phyloP scores from a whole-genome alignment of 2,888 invertebrate genomes.

The Notodonta ziczac region DNA sequence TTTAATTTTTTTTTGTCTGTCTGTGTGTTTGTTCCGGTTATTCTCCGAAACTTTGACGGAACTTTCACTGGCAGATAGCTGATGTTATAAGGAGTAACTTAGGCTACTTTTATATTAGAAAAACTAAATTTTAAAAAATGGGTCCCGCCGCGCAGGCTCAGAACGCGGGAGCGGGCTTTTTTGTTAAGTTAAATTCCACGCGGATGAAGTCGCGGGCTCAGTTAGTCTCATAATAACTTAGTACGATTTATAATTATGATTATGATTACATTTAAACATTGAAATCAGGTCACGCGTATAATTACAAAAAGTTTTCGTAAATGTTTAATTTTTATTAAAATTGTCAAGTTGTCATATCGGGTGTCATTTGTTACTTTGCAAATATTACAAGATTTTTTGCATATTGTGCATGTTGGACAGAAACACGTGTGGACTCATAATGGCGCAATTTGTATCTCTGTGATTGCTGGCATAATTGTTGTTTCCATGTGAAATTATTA shows the following conservation, averaged over 20 bases:
- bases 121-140: no score
- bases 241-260: neutral
- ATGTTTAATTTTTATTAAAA: neutral
- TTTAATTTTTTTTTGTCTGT: no score
- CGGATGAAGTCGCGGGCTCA: no score
- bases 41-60: no score
- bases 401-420: neutral
- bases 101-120: no score
- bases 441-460: neutral
- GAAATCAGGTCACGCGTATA: neutral
- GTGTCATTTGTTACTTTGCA: neutral
- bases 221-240: no score
- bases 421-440: neutral
- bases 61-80: no score
- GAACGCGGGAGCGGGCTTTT: no score
- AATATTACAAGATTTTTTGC: neutral
- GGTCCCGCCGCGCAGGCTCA: no score
- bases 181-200: no score
- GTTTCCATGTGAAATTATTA: neutral
- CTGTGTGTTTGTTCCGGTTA: no score
- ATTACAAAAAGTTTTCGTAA: neutral
- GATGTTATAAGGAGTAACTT: no score
- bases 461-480: neutral
- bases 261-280: neutral
- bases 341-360: neutral